These are phyloP conservation scores for Lethrus apterus DNA, from an alignment of 1,140 invertebrate genomes.

Conservation along the genomic window DNA sequence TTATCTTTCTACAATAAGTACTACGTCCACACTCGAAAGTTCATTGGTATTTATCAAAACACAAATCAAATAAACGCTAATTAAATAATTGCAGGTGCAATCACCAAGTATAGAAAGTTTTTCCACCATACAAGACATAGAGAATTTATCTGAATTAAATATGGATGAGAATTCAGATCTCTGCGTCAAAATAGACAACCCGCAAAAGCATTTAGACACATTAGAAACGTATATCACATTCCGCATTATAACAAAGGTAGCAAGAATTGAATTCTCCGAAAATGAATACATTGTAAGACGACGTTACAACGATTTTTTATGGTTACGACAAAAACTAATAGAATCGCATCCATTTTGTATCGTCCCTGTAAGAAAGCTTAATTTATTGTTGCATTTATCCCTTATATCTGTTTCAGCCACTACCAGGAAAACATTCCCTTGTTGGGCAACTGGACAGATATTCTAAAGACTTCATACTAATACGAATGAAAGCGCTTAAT, in stretches of 20 bases:
- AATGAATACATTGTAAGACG: slow-evolving; percentile 61
- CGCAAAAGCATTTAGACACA: slow-evolving; percentile 69
- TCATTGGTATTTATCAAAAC: slow-evolving; percentile 29
- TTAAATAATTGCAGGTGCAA: slow-evolving; percentile 38
- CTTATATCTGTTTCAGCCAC: slow-evolving; percentile 48
- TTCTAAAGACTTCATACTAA: slow-evolving; percentile 65
- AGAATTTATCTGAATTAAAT: slow-evolving; percentile 49
- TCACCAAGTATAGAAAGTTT: slow-evolving; percentile 57
- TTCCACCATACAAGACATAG: slow-evolving; percentile 51
- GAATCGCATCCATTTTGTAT: slow-evolving; percentile 61
- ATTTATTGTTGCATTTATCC: slow-evolving; percentile 14
- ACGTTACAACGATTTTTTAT: slow-evolving; percentile 70
- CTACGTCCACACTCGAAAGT: slow-evolving; percentile 30
- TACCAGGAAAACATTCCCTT: slow-evolving; percentile 66
- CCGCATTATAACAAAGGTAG: slow-evolving; percentile 59
- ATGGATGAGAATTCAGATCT: slow-evolving; percentile 52
- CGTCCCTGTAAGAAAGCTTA: slow-evolving; percentile 51
- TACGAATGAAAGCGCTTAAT: slow-evolving; percentile 62
- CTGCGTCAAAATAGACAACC: slow-evolving; percentile 64
- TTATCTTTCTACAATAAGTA: slow-evolving; percentile 29
- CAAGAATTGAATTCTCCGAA: slow-evolving; percentile 57
- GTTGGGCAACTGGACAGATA: slow-evolving; percentile 65
- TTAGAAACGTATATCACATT: slow-evolving; percentile 71
- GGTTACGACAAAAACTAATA: slow-evolving; percentile 60
- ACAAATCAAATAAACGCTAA: slow-evolving; percentile 10